Evolutionary conservation across 2,113 vertebrate genomes (phyloP).

Genomic region (Hemichromis elongatus): DNA sequence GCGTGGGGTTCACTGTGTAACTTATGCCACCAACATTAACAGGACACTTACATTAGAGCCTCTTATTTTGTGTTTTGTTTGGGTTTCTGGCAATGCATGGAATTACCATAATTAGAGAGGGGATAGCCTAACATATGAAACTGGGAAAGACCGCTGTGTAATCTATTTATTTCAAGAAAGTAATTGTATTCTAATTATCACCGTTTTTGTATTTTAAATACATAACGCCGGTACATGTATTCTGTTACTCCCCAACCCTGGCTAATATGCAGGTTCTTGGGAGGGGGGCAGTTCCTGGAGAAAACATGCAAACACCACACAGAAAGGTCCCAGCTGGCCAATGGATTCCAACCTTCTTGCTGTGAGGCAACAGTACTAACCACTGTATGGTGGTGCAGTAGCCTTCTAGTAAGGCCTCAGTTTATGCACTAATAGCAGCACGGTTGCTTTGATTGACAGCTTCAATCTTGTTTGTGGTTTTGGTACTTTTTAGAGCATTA

Average conservation of each 20-base stretch:
- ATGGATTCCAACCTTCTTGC: not conserved
- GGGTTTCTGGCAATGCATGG: not conserved
- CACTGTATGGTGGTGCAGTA: not conserved
- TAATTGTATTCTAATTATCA: not conserved
- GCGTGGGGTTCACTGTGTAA: fast-evolving
- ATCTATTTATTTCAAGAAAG: not conserved
- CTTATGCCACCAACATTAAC: not conserved
- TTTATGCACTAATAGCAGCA: not conserved
- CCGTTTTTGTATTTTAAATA: not conserved
- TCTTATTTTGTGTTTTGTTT: not conserved
- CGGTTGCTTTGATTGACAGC: not conserved
- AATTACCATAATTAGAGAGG: not conserved
- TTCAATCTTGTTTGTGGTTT: not conserved
- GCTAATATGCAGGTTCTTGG: not conserved
- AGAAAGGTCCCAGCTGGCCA: not conserved
- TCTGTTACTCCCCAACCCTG: not conserved
- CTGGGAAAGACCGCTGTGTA: fast-evolving
- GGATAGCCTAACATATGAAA: not conserved
- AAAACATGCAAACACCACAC: not conserved
- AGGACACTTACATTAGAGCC: not conserved
- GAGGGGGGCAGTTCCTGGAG: not conserved
- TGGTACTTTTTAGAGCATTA: not conserved
- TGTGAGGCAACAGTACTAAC: not conserved
- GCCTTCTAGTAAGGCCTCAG: not conserved
- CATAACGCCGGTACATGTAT: not conserved